These are phyloP conservation scores for Chymomyza amoena DNA, from an alignment of 2,888 invertebrate genomes.

Conservation along the genomic window DNA sequence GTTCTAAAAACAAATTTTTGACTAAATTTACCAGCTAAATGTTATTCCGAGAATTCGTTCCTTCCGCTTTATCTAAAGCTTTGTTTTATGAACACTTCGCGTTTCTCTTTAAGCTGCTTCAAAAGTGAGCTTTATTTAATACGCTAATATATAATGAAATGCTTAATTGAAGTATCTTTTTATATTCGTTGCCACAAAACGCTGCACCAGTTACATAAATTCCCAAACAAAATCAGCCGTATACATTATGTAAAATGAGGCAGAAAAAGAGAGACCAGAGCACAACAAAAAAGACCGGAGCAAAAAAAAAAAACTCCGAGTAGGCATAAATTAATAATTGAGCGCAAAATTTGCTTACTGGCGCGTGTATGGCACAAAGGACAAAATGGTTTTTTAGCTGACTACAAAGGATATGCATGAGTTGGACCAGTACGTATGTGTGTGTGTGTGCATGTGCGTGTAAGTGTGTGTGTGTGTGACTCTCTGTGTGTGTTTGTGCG, in stretches of 20 bases:
- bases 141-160: neutral
- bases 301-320: conserved; percentile 2
- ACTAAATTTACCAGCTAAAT: too few relatives aligned
- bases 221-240: conserved; percentile 17
- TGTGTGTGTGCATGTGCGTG: neutral
- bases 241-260: conserved; percentile 34
- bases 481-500: conserved; percentile 6
- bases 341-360: conserved; percentile 19
- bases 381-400: conserved; percentile 19
- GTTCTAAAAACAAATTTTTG: too few relatives aligned
- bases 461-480: too few relatives aligned
- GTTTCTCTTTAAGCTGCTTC: neutral
- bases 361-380: conserved; percentile 13
- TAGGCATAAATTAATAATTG: conserved; percentile 65
- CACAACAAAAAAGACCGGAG: too few relatives aligned
- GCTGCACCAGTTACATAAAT: conserved; percentile 21
- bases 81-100: neutral
- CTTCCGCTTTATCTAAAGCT: neutral
- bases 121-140: neutral
- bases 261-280: conserved; percentile 1
- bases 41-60: too few relatives aligned
- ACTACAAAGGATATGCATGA: neutral
- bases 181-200: conserved; percentile 12
- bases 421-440: neutral
- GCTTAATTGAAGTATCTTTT: neutral